A percentile compares a stretch with the other conserved stretches of the same genome.
Conservation (phyloP, 2,797 vertebrate species). For the Enteromius trimaculatus region DNA sequence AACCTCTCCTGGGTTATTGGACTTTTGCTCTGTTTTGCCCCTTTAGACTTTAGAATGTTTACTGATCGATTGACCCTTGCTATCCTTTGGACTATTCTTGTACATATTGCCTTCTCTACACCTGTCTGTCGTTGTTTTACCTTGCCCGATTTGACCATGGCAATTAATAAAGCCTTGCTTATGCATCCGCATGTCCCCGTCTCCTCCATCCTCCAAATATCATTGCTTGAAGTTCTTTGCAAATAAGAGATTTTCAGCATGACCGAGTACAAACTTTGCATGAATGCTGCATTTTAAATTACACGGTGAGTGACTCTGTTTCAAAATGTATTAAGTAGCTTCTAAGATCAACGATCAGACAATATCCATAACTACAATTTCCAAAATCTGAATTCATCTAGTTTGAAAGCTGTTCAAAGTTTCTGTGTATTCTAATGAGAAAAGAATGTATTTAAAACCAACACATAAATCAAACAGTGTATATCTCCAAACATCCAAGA, state of each 20-base stretch:
- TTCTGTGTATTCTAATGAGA: not conserved
- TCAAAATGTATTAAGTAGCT: not conserved
- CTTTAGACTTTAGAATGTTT: no score
- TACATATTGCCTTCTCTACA: no score
- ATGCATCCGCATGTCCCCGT: no score
- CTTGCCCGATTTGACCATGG: no score
- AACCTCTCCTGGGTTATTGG: no score
- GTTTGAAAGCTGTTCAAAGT: not conserved
- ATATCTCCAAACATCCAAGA: not conserved
- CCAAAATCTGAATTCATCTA: not conserved
- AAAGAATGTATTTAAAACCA: not conserved
- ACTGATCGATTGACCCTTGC: no score
- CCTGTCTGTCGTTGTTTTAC: no score
- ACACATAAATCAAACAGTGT: not conserved
- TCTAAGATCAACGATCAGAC: not conserved
- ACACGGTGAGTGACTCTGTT: not conserved
- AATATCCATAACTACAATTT: not conserved
- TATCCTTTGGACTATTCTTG: no score
- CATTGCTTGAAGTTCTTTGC: slow-evolving; percentile 11
- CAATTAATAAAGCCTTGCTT: no score
- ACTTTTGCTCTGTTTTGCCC: no score
- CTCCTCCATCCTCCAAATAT: not conserved
- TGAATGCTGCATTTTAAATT: not conserved
- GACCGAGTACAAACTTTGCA: not conserved
- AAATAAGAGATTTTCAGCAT: slow-evolving; percentile 2